phyloP scores from a whole-genome alignment of 2,888 invertebrate species.

The Mythimna vitellina region DNA sequence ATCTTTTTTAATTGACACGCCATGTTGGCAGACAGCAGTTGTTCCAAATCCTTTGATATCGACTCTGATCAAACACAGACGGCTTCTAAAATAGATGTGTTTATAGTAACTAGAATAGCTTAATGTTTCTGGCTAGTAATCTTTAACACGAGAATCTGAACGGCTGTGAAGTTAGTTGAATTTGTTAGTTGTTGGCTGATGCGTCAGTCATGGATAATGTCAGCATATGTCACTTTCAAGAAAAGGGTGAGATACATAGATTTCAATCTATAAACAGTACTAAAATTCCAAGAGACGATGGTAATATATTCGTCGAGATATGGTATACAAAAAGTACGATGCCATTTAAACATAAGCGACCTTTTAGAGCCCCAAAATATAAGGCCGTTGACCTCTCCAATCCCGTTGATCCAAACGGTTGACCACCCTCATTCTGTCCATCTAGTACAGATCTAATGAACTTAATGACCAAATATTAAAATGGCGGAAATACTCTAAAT shows the following conservation, averaged over 20 bases:
- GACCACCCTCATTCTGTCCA: conserved; percentile 27
- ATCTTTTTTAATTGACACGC: conserved; percentile 62
- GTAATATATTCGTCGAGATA: neutral
- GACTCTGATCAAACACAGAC: conserved; percentile 72
- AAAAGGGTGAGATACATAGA: neutral
- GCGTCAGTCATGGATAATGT: conserved; percentile 27
- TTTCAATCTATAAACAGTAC: conserved; percentile 1
- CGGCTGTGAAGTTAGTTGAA: conserved; percentile 31
- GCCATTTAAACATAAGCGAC: conserved; percentile 28
- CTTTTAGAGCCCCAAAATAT: conserved; percentile 8
- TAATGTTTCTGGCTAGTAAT: conserved; percentile 43
- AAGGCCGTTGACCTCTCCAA: conserved; percentile 35
- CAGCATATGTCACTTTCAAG: conserved; percentile 39
- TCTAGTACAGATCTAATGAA: conserved; percentile 33
- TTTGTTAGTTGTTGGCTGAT: conserved; percentile 20
- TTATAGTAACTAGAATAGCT: conserved; percentile 65
- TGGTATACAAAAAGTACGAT: neutral
- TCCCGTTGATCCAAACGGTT: neutral
- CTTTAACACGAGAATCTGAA: conserved; percentile 52
- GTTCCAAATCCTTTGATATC: conserved; percentile 67
- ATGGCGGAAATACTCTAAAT: conserved; percentile 42
- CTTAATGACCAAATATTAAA: conserved; percentile 45
- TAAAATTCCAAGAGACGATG: neutral
- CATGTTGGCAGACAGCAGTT: conserved; percentile 42
- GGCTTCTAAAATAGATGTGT: conserved; percentile 72